Percentiles rank a stretch among this genome's conserved stretches.
phyloP scores from a whole-genome alignment of 2,888 invertebrate genomes.

The Drosophila bunnanda region DNA sequence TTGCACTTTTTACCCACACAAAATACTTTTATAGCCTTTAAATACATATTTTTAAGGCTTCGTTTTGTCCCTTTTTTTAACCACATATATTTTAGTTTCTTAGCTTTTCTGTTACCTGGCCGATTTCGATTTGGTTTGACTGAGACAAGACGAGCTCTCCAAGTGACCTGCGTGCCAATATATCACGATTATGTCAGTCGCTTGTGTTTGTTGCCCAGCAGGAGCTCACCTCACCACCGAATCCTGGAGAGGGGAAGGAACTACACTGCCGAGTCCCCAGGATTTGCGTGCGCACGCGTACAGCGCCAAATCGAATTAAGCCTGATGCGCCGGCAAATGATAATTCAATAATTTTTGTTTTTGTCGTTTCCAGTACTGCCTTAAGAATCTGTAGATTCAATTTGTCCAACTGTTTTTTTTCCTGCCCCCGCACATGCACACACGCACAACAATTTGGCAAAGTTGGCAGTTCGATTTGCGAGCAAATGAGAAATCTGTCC shows the following conservation, averaged over 20 bases:
- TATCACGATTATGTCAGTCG: slow-evolving; percentile 83
- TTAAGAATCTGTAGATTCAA: slow-evolving; percentile 57
- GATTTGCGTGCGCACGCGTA: slow-evolving; percentile 83
- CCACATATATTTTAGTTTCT: neutral
- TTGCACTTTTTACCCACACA: too few relatives aligned
- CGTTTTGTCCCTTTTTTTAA: neutral
- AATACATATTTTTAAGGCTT: neutral
- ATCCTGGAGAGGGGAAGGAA: neutral
- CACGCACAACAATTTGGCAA: slow-evolving; percentile 73
- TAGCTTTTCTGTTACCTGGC: neutral
- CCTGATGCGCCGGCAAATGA: slow-evolving; percentile 79
- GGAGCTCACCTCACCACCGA: slow-evolving; percentile 46
- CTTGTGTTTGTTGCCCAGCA: slow-evolving; percentile 70
- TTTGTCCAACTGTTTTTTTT: slow-evolving; percentile 71
- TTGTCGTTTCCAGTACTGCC: slow-evolving; percentile 20
- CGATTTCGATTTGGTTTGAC: slow-evolving; percentile 32
- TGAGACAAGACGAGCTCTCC: slow-evolving; percentile 40
- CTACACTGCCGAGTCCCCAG: slow-evolving; percentile 11
- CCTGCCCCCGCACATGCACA: slow-evolving; percentile 50
- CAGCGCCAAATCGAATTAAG: slow-evolving; percentile 83
- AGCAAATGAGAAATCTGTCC: slow-evolving; percentile 69
- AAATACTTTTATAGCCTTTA: too few relatives aligned
- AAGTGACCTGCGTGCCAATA: slow-evolving; percentile 78
- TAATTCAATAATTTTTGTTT: slow-evolving; percentile 78
- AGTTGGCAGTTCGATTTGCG: slow-evolving; percentile 78